phyloP scores from a whole-genome alignment of 2,797 vertebrate genomes.

The Acipenser oxyrinchus region DNA sequence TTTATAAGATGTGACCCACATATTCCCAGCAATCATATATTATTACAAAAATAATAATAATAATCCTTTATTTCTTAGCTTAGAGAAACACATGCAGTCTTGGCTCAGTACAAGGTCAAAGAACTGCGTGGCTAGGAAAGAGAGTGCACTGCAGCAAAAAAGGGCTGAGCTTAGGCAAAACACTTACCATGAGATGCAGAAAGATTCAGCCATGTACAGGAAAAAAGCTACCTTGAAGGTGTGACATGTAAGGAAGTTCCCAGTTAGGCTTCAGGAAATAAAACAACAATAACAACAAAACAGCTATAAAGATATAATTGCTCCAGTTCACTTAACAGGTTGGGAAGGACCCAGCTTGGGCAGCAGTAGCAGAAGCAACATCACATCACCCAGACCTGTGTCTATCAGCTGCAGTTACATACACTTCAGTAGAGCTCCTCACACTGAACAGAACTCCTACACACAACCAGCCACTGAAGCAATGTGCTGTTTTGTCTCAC shows the following conservation, averaged over 20 bases:
- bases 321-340: background rate
- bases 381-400: background rate
- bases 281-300: no score
- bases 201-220: constrained; percentile 50
- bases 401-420: background rate
- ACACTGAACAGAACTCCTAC: constrained; percentile 38
- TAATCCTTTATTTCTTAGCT: background rate
- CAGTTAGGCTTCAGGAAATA: background rate
- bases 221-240: constrained; percentile 2
- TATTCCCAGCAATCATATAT: background rate
- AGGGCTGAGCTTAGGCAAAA: constrained; percentile 33
- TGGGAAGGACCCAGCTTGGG: constrained; percentile 12
- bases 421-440: background rate
- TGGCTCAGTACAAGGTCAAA: constrained; percentile 39
- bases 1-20: background rate
- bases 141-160: constrained; percentile 62
- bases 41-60: background rate
- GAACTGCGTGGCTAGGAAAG: constrained; percentile 20
- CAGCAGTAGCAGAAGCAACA: background rate
- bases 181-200: constrained; percentile 67
- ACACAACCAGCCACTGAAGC: constrained; percentile 33
- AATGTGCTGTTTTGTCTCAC: constrained; percentile 33
- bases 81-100: background rate
- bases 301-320: no score
- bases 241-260: background rate